Conservation (phyloP, 2,797 vertebrate species). For the Sarcoramphus papa region DNA sequence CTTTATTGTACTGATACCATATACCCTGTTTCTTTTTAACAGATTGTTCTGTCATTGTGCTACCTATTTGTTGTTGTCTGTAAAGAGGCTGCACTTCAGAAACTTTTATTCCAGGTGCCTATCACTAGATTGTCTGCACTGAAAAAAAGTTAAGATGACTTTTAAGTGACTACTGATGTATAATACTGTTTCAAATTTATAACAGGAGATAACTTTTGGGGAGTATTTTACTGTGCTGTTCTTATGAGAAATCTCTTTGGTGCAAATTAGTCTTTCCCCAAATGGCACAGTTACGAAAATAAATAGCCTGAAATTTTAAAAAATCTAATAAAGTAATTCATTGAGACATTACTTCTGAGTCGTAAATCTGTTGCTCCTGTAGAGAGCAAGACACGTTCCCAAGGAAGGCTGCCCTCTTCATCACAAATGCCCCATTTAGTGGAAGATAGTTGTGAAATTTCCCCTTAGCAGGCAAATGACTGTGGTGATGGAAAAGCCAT, state of each 20-base stretch:
- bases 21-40: background rate
- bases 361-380: background rate
- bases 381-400: fast-evolving
- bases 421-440: background rate
- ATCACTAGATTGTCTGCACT: background rate
- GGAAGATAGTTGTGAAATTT: background rate
- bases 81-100: background rate
- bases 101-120: background rate
- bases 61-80: background rate
- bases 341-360: background rate
- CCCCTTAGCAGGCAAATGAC: background rate
- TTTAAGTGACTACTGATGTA: background rate
- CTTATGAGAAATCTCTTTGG: background rate
- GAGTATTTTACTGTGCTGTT: background rate
- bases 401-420: background rate
- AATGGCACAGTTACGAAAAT: background rate
- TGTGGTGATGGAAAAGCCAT: background rate
- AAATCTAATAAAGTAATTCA: background rate
- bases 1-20: background rate
- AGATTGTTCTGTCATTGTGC: background rate
- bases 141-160: background rate
- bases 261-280: background rate
- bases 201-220: background rate
- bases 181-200: background rate
- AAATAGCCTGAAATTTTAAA: background rate